Evolutionary conservation across 2,113 vertebrate genomes (phyloP).

Genomic region (Dipodomys ordii): DNA sequence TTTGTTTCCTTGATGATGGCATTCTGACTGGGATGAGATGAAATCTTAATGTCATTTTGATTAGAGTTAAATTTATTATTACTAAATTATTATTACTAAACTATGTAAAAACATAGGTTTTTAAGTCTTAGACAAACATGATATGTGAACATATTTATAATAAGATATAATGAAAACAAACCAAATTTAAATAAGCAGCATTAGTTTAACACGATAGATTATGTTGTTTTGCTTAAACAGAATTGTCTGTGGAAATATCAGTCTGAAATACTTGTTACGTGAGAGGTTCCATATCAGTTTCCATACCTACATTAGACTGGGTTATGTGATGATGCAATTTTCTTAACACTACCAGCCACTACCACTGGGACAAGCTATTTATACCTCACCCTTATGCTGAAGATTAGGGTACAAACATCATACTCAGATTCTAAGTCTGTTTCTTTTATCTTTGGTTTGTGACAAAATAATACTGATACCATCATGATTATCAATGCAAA

Average conservation of each 20-base stretch:
- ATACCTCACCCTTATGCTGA: background rate
- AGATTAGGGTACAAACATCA: background rate
- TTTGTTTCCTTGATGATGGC: no score
- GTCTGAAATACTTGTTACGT: background rate
- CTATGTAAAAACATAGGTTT: no score
- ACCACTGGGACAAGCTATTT: background rate
- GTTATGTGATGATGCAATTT: background rate
- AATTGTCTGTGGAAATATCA: slow-evolving; percentile 15
- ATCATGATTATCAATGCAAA: background rate
- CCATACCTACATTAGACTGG: background rate
- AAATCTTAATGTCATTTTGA: no score
- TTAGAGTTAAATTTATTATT: no score
- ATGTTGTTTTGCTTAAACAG: slow-evolving; percentile 53
- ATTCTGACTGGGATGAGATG: no score
- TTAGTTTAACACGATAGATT: slow-evolving; percentile 40
- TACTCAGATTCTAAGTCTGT: background rate
- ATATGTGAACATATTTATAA: slow-evolving; percentile 39
- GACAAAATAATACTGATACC: background rate
- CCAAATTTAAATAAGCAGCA: slow-evolving; percentile 53
- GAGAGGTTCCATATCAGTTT: background rate
- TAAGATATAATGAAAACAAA: slow-evolving; percentile 45
- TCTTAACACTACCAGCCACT: background rate
- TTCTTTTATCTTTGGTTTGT: slow-evolving; percentile 41
- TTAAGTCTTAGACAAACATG: background rate
- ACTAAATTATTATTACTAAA: no score